phyloP scores from a whole-genome alignment of 2,113 vertebrate genomes.

The Calidris pugnax region DNA sequence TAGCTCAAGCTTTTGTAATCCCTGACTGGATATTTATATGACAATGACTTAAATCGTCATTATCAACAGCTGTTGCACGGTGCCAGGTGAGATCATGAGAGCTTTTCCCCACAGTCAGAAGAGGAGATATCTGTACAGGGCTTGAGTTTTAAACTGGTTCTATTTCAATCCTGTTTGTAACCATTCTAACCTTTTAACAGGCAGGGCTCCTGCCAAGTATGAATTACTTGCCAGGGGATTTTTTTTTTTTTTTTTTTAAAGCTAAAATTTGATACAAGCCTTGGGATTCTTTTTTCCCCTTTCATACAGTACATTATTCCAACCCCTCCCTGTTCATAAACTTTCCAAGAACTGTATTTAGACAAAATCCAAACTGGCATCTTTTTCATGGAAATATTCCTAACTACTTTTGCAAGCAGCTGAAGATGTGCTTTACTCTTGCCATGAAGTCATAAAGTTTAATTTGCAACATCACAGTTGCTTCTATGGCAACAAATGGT shows the following conservation, averaged over 20 bases:
- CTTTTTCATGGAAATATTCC: constrained; percentile 5
- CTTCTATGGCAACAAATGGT: constrained; percentile 58
- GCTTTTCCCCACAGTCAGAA: neutral
- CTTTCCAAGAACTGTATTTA: neutral
- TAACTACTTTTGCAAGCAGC: neutral
- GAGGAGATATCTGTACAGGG: neutral
- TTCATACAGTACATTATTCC: neutral
- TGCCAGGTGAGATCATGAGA: neutral
- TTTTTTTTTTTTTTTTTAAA: neutral
- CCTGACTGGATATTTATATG: neutral
- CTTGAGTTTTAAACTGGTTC: neutral
- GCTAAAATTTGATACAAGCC: neutral
- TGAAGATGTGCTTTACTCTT: neutral
- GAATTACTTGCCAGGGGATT: neutral
- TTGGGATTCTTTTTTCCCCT: neutral
- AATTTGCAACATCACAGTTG: constrained; percentile 36
- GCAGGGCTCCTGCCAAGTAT: neutral
- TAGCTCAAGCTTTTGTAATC: neutral
- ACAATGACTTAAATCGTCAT: neutral
- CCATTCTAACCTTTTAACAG: neutral
- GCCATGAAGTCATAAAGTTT: neutral
- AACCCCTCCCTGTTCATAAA: neutral
- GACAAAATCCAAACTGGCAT: neutral
- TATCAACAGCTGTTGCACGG: neutral
- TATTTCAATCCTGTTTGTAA: neutral